Evolutionary conservation across 2,113 vertebrate genomes (phyloP), one percentile per base, ranked within the genome.

Genomic region (Paraplagusia blochii): DNA sequence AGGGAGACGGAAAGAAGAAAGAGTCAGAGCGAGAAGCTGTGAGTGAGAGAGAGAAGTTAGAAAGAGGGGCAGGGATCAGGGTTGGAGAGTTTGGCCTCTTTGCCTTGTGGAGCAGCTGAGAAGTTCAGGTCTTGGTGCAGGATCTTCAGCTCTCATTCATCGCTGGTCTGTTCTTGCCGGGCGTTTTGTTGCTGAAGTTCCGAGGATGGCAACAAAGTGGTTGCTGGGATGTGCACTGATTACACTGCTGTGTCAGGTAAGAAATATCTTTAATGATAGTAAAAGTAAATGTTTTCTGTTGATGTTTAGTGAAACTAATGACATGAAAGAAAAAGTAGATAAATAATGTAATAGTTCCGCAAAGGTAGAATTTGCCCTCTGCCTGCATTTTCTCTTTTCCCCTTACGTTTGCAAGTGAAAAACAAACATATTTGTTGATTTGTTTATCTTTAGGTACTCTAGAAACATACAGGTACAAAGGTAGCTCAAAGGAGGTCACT

Each of bases 181-280:
- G 72, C 55, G 50, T 74, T n/a, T 59, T 68, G 65, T 64, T 62
- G 57, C 33, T 29, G 6, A 49, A 52, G 60, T 57, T 14, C 45
- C 39, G 70, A 86, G 65, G 85, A 92, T 90, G 87, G 79, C 39
- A 1, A 9, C 2, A 14, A 53, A 67, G 76, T 59, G 77, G 75
- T 74, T 82, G 77, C 44, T 75, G 63, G 45, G 61, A 55, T 85
- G 59, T 34, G 54, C 69, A 33, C 75, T 91, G 60, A 55, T 53
- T 47, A 18, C 62, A 13, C 57, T 85, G 50, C 58, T 87, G 19
- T 76, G 68, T 57, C 87, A 87, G 90, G 91, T 92, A 84, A 77
- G 84, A 62, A 56, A 65, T 35, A 44, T 29, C 22, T 29, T n/a
- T 4, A 29, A 29, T 6, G 6, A 29, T 29, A 29, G 6, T 29